Base-by-base conservation (phyloP, 2,888 invertebrate genomes). In the Trypoxylon attenuatum region DNA sequence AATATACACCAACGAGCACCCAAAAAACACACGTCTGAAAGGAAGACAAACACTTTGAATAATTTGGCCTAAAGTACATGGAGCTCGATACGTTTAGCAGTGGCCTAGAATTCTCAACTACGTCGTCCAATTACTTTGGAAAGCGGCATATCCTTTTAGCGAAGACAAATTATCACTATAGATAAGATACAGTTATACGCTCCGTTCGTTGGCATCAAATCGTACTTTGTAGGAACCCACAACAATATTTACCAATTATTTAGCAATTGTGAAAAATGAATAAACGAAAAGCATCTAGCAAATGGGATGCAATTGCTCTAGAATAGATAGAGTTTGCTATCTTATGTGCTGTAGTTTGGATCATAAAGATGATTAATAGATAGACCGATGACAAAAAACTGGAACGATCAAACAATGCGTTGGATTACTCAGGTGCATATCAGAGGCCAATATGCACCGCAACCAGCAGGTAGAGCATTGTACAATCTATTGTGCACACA, bases 401-500 rank as follows among this genome's bases (percentile, higher is more conserved):
- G n/a, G 33, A 33, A 33, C 13, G 33, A 0, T 33, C 4, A 23
- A 25, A 2, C 5, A 23, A 18, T 27, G 18, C 29, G n/a, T 29
- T 18, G 19, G 47, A 18, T 47, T 29, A n/a, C n/a, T 47, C 47
- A 47, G 29, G 27, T 47, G 47, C 19, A 29, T 18, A 16, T 19
- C 18, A 18, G 47, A 18, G 27, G 15, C 22, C 15, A 16, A 19
- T 15, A 19, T 47, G 25, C 22, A 18, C 16, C 22, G 22, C 13
- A 43, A 43, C 27, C 29, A 47, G 21, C 27, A 29, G 2, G 18
- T 47, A 16, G n/a, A n/a, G 4, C n/a, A 18, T 47, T 47, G 29
- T 29, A 29, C 47, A 29, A 47, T 16, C 45, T 25, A 45, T 47
- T 47, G n/a, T 47, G 3, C n/a, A 18, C 13, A 33, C 18, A 3